Conservation (phyloP, 1,140 invertebrate genomes). For the Meloidogyne floridensis region DNA sequence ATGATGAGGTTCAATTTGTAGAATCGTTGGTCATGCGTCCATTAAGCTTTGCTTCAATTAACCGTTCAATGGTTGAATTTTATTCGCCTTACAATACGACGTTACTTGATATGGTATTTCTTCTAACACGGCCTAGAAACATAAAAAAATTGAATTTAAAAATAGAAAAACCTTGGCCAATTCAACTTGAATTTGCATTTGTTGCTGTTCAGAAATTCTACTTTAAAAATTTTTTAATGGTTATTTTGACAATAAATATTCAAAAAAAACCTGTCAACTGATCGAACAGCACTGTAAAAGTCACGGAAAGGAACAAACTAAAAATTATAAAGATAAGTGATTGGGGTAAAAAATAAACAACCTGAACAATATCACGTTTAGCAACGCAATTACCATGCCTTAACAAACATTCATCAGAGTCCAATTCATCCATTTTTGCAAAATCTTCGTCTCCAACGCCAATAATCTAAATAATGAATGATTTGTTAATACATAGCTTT, state of each 20-base stretch:
- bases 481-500: neutral
- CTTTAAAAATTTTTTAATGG: neutral
- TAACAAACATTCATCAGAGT: conserved; percentile 33
- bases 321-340: neutral
- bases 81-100: neutral
- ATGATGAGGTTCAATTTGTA: too few relatives aligned
- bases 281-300: neutral
- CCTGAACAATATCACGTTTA: conserved; percentile 43
- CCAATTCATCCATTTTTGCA: conserved; percentile 49
- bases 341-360: neutral
- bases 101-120: conserved; percentile 25
- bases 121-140: neutral
- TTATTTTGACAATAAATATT: neutral
- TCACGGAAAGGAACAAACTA: conserved; percentile 34
- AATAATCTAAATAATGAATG: conserved; percentile 36
- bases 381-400: conserved; percentile 8
- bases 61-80: neutral
- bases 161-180: conserved; percentile 12
- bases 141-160: neutral
- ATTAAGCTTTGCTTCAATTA: neutral
- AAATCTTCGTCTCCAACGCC: conserved; percentile 53
- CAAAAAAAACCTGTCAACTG: conserved; percentile 4
- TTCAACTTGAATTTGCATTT: conserved; percentile 16
- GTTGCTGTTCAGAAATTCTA: conserved; percentile 1
- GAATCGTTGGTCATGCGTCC: too few relatives aligned